These are phyloP conservation scores for Micromussa lordhowensis DNA, from an alignment of 92 coral and sea anemone genomes.

Conservation along the genomic window DNA sequence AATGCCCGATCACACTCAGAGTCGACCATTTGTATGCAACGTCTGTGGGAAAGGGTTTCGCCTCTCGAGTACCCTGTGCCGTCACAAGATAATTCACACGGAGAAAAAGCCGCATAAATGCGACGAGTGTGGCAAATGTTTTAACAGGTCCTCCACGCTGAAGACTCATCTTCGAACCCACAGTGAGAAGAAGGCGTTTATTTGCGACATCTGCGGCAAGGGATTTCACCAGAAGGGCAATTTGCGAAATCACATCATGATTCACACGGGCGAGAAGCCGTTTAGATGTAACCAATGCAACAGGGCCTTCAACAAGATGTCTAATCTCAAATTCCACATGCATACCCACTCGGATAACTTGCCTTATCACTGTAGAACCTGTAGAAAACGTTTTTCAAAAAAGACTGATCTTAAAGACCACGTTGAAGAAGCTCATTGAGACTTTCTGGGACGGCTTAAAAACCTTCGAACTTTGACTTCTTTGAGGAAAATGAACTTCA, in stretches of 20 bases:
- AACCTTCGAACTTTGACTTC: not conserved
- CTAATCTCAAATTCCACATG: constrained; percentile 96
- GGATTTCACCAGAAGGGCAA: constrained; percentile 99
- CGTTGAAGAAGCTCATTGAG: constrained; percentile 70
- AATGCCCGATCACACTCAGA: constrained; percentile 98
- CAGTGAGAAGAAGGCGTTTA: constrained; percentile 90
- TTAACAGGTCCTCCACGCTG: constrained; percentile 95
- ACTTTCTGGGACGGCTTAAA: not conserved
- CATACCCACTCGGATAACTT: constrained; percentile 91
- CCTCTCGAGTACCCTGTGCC: constrained; percentile 93
- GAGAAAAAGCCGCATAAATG: constrained; percentile 96
- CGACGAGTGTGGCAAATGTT: constrained; percentile 80
- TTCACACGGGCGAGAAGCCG: constrained; percentile 98
- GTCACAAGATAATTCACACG: constrained; percentile 98
- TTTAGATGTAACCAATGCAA: constrained; percentile 91
- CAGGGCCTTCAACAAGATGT: constrained; percentile 97
- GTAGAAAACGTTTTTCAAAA: constrained; percentile 79
- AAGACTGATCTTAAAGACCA: constrained; percentile 86
- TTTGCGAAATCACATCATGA: constrained; percentile 94
- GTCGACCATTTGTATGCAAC: constrained; percentile 96
- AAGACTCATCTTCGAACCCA: constrained; percentile 98
- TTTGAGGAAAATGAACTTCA: not conserved
- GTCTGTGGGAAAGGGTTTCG: constrained; percentile 99
- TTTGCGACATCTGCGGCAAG: constrained; percentile 93
- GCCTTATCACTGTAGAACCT: constrained; percentile 84